These are phyloP conservation scores for Psilopsiagon aurifrons DNA, from an alignment of 2,113 vertebrate species.

Conservation along the genomic window DNA sequence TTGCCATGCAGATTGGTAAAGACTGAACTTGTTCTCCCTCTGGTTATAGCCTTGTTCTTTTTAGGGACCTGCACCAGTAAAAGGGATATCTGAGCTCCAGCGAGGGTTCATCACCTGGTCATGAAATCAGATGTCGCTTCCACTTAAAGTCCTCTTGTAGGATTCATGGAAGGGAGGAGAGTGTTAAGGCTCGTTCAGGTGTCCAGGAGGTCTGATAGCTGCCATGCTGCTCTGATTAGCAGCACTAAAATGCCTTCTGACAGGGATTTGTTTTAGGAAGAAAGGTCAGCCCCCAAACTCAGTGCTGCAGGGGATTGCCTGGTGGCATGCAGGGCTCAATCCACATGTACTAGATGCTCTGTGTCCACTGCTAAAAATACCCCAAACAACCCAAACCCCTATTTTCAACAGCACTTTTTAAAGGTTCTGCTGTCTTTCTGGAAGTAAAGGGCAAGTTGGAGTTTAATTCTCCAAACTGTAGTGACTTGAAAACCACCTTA, in stretches of 20 bases:
- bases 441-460: not conserved
- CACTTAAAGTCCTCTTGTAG: not conserved
- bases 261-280: not conserved
- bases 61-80: not conserved
- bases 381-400: not conserved
- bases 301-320: not conserved
- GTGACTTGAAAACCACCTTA: constrained; percentile 48
- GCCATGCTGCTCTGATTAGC: not conserved
- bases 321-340: not conserved
- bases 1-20: not conserved
- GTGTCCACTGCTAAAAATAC: not conserved
- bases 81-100: not conserved
- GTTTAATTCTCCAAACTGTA: constrained; percentile 36
- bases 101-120: not conserved
- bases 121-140: not conserved
- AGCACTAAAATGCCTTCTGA: not conserved
- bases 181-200: not conserved
- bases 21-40: not conserved
- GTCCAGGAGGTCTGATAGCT: not conserved
- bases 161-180: not conserved
- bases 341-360: not conserved
- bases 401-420: not conserved
- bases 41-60: not conserved
- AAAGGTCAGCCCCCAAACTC: not conserved
- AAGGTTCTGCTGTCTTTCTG: not conserved